Base-by-base conservation (phyloP, 2,888 invertebrate species). In the Apodemia duryi region DNA sequence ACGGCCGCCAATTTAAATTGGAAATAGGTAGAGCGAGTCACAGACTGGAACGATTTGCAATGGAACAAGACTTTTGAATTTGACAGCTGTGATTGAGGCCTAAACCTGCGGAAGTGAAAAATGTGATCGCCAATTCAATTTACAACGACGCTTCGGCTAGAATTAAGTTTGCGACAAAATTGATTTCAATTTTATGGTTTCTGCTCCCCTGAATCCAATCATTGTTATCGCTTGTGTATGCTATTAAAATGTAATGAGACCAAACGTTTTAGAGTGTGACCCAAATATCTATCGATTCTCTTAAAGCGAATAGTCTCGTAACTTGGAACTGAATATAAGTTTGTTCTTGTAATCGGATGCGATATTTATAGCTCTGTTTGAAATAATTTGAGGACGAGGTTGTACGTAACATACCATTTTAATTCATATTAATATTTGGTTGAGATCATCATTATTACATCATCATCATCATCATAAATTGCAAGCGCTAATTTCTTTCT, bases 171-270 rank as follows among this genome's bases (percentile, higher is more conserved):
- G 52, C 52, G n/a, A 81, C 83, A 83, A 90, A 91, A 90, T 91
- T 91, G 88, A 91, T 91, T 91, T 90, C 83, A 85, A 88, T 90
- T 91, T 91, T 90, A 91, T 89, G 88, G 88, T 88, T 86, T 89
- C 84, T 88, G 88, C 84, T 88, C 83, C 80, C 86, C 84, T 85
- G 90, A 88, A 90, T 88, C 88, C 91, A 91, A 91, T 91, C 88
- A 90, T 82, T 86, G 87, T 86, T 91, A 91, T 91, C 89, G 90
- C 82, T 81, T 79, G 77, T 81, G 83, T 85, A 77, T 82, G 86
- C 84, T 82, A 84, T 89, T 88, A 86, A 89, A 89, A 83, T 84
- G 83, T 86, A 86, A 89, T 87, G 83, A 88, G 81, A 81, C 78
- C 81, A 79, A 78, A 78, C 82, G 80, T 82, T 85, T 85, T 80